These are phyloP conservation scores for Cheirogaleus major DNA, from an alignment of 2,797 vertebrate species.

Conservation along the genomic window DNA sequence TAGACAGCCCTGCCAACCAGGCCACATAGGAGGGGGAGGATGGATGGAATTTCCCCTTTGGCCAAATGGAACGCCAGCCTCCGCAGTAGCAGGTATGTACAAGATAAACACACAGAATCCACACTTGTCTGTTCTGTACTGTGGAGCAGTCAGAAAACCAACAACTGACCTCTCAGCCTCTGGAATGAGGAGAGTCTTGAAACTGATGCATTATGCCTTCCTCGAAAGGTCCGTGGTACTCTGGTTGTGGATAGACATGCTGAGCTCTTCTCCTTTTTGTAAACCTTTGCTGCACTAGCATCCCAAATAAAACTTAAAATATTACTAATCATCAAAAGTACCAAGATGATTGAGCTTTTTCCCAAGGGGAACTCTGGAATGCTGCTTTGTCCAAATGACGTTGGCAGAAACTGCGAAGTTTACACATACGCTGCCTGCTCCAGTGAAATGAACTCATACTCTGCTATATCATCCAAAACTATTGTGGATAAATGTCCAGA, in stretches of 20 bases:
- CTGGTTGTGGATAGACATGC: too few species aligned
- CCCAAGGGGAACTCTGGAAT: neutral
- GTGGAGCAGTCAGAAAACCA: neutral
- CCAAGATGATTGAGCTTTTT: neutral
- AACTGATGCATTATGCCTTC: neutral
- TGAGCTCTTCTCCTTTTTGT: neutral
- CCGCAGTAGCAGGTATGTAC: neutral
- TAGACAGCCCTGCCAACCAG: neutral
- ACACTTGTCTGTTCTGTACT: neutral
- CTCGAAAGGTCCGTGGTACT: neutral
- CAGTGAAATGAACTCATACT: conserved; percentile 69
- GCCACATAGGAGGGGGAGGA: neutral
- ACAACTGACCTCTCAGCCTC: neutral
- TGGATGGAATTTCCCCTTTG: neutral
- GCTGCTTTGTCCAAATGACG: conserved; percentile 43
- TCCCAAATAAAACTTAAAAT: neutral
- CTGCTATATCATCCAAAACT: conserved; percentile 41
- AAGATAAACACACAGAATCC: neutral
- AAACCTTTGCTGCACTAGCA: neutral
- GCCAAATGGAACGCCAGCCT: neutral
- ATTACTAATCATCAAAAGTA: conserved; percentile 27
- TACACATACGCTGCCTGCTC: conserved; percentile 30
- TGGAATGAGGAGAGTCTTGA: neutral
- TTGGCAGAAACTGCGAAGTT: conserved; percentile 30
- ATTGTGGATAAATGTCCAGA: conserved; percentile 73